Evolutionary conservation across 2,888 invertebrate genomes (phyloP).

Genomic region (Onchidella celtica): DNA sequence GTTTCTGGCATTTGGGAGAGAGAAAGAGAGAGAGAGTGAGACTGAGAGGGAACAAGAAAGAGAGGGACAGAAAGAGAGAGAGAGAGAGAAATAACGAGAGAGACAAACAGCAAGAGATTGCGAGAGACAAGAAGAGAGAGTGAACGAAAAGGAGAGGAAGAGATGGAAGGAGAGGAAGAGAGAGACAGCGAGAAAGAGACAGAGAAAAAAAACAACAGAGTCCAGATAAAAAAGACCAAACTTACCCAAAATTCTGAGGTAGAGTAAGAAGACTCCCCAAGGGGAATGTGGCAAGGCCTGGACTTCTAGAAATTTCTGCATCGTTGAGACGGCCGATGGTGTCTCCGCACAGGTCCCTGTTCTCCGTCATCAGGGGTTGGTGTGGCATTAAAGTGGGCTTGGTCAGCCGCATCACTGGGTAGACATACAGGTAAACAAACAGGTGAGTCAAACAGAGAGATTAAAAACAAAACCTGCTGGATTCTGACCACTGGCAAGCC

Average conservation of each 20-base stretch:
- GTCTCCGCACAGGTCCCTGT: slow-evolving; percentile 91
- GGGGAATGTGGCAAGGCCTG: slow-evolving; percentile 84
- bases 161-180: not conserved
- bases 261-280: slow-evolving; percentile 94
- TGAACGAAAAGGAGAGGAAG: not conserved
- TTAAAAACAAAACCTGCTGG: not conserved
- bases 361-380: slow-evolving; percentile 86
- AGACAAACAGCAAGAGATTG: not conserved
- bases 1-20: too few relatives aligned
- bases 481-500: not conserved
- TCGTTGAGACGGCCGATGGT: slow-evolving; percentile 89
- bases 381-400: slow-evolving; percentile 93
- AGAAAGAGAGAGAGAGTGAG: not conserved
- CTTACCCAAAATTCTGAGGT: slow-evolving; percentile 96
- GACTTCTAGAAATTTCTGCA: slow-evolving; percentile 91
- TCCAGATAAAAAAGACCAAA: not conserved
- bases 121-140: not conserved
- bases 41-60: slow-evolving; percentile 3
- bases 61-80: not conserved
- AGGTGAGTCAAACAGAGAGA: too few relatives aligned
- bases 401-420: slow-evolving; percentile 94
- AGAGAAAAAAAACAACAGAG: slow-evolving; percentile 1
- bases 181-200: slow-evolving; percentile 5
- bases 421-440: not conserved
- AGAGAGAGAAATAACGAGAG: not conserved